Conservation (phyloP, 1,140 invertebrate genomes). For the Penaeus chinensis region DNA sequence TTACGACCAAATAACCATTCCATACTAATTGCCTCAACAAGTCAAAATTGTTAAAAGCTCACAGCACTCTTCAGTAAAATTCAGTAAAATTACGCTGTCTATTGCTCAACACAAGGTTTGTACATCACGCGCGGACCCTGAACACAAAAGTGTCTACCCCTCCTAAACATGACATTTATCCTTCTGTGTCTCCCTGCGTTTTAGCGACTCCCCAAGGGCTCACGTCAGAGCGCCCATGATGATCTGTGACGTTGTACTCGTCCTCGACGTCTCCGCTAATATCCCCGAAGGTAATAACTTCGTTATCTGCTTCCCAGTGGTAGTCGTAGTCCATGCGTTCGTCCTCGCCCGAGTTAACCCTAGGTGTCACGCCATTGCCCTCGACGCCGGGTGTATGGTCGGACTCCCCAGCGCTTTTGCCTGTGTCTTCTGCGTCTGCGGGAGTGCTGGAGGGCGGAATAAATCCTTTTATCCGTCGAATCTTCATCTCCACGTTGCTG, state of each 20-base stretch:
- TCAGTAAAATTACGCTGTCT: too few relatives aligned
- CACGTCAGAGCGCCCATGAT: background rate
- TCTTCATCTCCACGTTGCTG: constrained; percentile 44
- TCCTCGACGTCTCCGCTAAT: background rate
- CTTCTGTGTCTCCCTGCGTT: too few relatives aligned
- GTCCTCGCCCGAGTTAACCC: background rate
- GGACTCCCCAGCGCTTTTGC: background rate
- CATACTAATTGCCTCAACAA: too few relatives aligned
- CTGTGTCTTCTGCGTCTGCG: background rate
- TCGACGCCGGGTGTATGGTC: background rate
- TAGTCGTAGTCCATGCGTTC: background rate
- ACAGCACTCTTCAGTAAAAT: too few relatives aligned
- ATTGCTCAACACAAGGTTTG: too few relatives aligned
- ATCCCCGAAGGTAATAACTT: background rate
- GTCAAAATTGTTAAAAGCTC: too few relatives aligned
- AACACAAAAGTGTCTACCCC: too few relatives aligned
- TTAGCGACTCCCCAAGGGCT: background rate
- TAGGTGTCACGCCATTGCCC: background rate
- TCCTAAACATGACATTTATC: too few relatives aligned
- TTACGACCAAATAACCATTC: too few relatives aligned
- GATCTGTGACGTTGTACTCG: background rate
- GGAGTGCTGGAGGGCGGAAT: too few relatives aligned
- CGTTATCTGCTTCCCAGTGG: background rate
- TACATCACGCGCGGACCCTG: too few relatives aligned
- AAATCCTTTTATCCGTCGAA: background rate